Conservation (phyloP, 2,113 vertebrate species). For the Ptilonorhynchus violaceus region DNA sequence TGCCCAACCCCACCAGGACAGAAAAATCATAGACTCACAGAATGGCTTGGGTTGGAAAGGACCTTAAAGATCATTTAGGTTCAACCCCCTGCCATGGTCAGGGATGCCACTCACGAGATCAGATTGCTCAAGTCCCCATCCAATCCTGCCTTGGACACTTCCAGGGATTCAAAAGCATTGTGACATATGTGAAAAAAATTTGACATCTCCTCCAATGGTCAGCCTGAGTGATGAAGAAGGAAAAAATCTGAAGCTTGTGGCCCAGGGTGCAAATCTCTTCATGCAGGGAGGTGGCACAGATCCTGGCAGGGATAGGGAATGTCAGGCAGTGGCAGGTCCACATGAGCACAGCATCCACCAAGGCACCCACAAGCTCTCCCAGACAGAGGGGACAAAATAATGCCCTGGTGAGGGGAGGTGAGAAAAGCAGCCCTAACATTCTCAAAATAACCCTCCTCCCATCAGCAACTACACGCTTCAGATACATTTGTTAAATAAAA, state of each 20-base stretch:
- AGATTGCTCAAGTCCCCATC: neutral
- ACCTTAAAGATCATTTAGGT: neutral
- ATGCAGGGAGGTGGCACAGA: neutral
- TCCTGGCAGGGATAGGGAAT: neutral
- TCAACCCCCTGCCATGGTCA: neutral
- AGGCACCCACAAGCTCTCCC: neutral
- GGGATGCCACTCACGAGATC: neutral
- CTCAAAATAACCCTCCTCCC: neutral
- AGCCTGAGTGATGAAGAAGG: neutral
- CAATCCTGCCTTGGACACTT: neutral
- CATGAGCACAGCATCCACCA: neutral
- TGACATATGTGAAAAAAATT: neutral
- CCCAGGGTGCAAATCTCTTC: conserved; percentile 1
- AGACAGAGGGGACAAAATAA: neutral
- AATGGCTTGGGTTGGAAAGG: neutral
- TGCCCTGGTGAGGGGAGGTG: accelerated
- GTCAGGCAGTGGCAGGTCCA: accelerated
- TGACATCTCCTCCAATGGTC: neutral
- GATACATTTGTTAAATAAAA: neutral
- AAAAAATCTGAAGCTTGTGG: neutral
- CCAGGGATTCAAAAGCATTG: neutral
- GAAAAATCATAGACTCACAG: neutral
- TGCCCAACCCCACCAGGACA: neutral
- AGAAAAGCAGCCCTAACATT: neutral
- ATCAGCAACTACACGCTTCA: neutral